Base-by-base conservation (phyloP, 1,140 invertebrate genomes). In the Trissolcus basalis region DNA sequence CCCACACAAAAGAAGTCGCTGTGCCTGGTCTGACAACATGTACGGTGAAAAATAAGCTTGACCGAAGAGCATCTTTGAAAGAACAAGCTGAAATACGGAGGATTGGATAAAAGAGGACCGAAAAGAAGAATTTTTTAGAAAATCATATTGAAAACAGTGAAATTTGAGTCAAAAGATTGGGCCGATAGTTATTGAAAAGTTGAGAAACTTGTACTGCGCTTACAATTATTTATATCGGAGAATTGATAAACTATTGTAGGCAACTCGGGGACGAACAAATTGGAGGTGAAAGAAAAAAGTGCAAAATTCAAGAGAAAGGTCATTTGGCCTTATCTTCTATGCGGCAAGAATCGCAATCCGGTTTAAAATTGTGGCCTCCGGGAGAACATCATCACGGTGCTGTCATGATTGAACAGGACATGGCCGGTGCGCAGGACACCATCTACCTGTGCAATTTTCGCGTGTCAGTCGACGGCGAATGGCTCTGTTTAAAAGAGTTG, bases 381-480 rank as follows among this genome's bases (percentile, higher is more conserved):
- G 83, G 81, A 68, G 82, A 88, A 51, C 82, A 85, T 80, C 84
- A 85, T 79, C 82, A 85, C 81, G 81, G 83, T 47, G 82, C 80
- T 15, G 78, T 85, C 72, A 88, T 88, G 86, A 85, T 90, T 79
- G 89, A 90, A 41, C 90, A 91, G 80, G 93, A 94, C 77, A 92
- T 95, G 90, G 93, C 93, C 69, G 93, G 94, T 76, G 96, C 96
- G 33, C 95, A 97, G 88, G 96, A 98, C 87, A 98, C 96, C 11
- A 97, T 98, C 84, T 98, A 98, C 88, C 87, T 98, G 83, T 98
- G 97, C 89, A 98, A 98, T 87, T 98, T 98, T 87, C 93, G 97
- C 27, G 97, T 98, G 0, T 97, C 96, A 15, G 97, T 98, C 8
- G 96, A 98, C 82, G 97, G 97, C 32, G 97, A 98, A 86, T 98